Percentiles rank a stretch among this genome's conserved stretches.
phyloP scores from a whole-genome alignment of 2,113 vertebrate genomes.

The Phyllostomus hastatus region DNA sequence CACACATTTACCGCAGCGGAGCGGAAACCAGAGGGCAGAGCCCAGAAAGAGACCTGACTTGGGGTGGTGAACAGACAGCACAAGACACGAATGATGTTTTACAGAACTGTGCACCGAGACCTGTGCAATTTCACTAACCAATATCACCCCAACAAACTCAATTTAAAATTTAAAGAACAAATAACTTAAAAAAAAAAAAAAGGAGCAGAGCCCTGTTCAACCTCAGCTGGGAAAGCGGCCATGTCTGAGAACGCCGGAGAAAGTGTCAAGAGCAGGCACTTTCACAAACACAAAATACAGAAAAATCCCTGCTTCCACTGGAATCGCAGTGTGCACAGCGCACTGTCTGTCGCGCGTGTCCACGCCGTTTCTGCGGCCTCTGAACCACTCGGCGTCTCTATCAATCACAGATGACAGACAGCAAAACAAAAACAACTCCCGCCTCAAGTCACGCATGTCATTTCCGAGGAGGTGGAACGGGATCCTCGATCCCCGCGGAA shows the following conservation, averaged over 20 bases:
- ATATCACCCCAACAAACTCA: neutral
- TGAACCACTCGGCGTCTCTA: neutral
- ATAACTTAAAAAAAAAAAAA: neutral
- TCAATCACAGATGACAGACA: fast-evolving
- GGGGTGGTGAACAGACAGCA: neutral
- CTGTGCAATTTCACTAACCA: neutral
- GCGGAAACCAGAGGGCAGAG: neutral
- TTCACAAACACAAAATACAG: neutral
- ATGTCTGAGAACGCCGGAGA: neutral
- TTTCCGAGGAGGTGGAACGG: neutral
- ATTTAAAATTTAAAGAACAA: too few species aligned
- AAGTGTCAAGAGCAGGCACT: neutral
- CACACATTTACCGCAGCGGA: neutral
- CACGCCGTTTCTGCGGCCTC: neutral
- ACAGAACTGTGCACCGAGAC: neutral
- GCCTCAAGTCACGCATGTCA: neutral
- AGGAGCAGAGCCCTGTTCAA: neutral
- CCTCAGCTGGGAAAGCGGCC: neutral
- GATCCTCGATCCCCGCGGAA: too few species aligned
- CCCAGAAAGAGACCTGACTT: neutral
- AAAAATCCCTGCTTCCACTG: neutral
- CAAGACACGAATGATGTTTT: neutral
- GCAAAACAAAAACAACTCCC: neutral
- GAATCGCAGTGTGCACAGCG: neutral
- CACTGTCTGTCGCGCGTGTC: neutral